Evolutionary conservation across 2,888 invertebrate genomes (phyloP), one percentile per base, ranked within the genome.

Genomic region (Plemyria rubiginata): DNA sequence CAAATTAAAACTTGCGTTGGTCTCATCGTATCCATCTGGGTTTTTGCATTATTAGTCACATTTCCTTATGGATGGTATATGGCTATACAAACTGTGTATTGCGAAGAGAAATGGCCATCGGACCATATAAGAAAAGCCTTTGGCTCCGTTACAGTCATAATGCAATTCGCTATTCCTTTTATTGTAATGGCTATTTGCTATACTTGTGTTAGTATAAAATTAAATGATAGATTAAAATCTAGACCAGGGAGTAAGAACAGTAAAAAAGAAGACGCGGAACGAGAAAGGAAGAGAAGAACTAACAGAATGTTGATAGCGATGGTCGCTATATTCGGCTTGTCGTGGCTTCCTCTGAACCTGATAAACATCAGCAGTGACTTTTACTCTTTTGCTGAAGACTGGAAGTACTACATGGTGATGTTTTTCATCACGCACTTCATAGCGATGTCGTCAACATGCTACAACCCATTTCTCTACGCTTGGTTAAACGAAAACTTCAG

Each of bases 401-500:
- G 96, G 95, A 92, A 91, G 51, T 96, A 96, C 81, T 96, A 96
- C 82, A 95, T 95, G 83, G 90, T 97, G 54, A 92, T 95, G 69
- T 98, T 97, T 84, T 96, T 98, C 82, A 85, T 96, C 65, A 94
- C 96, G 5, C 98, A 98, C 82, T 95, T 97, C 63, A 94, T 98
- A 70, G 98, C 98, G 41, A 98, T 98, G 98, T 97, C 97, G 77
- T 98, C 98, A 62, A 98, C 97, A 1, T 97, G 98, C 85, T 98
- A 98, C 93, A 98, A 98, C 85, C 98, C 98, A 0, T 97, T 98
- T 82, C 93, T 98, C 12, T 98, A 98, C 89, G 98, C 98, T 15
- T 98, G 98, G 98, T 94, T 98, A 86, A 99, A 98, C 87, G 98
- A 98, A 73, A 98, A 97, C 88, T 98, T 98, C 84, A 94, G 97